Evolutionary conservation across 1,140 invertebrate genomes (phyloP).

Genomic region (Dolichoris vasculosae): DNA sequence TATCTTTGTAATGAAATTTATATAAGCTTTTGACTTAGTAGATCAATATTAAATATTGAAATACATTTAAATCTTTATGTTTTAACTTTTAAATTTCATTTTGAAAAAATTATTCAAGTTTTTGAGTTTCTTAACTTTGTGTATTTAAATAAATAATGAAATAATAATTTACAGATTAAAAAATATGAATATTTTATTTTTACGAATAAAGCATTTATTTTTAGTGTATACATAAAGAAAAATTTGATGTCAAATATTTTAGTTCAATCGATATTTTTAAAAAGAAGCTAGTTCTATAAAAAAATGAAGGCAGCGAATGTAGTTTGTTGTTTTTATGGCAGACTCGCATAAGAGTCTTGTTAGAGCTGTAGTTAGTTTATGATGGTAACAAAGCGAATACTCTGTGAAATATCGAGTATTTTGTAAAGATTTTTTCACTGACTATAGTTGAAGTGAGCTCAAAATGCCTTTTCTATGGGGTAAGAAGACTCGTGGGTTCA

Average conservation of each 20-base stretch:
- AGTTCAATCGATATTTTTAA: neutral
- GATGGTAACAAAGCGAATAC: neutral
- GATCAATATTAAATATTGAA: too few relatives aligned
- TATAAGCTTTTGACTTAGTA: too few relatives aligned
- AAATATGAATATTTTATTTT: too few relatives aligned
- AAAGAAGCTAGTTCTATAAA: neutral
- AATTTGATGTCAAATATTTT: neutral
- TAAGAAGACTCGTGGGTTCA: neutral
- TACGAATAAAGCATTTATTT: too few relatives aligned
- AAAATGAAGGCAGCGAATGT: neutral
- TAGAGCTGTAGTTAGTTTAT: neutral
- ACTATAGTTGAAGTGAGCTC: neutral
- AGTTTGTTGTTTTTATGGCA: neutral
- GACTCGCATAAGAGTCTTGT: neutral
- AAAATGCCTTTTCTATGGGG: neutral
- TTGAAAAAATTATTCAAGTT: too few relatives aligned
- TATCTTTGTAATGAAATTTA: too few relatives aligned
- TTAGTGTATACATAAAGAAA: neutral
- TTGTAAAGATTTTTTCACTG: slow-evolving; percentile 1
- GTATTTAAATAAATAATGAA: too few relatives aligned
- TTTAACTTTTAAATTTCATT: too few relatives aligned
- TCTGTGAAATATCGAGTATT: neutral
- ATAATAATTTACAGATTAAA: too few relatives aligned
- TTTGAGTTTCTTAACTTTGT: too few relatives aligned
- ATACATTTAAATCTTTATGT: too few relatives aligned